Evolutionary conservation across 53 echinoderm and acorn worm genomes (phyloP).

Genomic region (Luidia sarsii): DNA sequence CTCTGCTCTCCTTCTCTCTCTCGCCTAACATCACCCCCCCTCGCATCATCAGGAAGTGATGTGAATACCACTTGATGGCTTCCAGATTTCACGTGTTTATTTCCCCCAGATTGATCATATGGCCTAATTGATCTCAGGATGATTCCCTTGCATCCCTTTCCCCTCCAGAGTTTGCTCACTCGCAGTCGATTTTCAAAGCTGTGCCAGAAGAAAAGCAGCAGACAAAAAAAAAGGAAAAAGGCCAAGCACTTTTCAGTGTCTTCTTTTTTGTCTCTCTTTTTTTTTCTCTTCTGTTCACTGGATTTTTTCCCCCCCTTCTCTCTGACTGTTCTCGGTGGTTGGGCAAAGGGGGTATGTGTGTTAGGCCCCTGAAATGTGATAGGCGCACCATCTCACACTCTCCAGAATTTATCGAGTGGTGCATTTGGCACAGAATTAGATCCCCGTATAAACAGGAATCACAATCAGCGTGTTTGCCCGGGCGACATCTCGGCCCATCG

Average conservation of each 20-base stretch:
- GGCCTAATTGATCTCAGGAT: constrained; percentile 51
- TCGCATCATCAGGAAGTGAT: background rate
- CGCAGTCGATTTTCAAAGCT: background rate
- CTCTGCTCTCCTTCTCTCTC: background rate
- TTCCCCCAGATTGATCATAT: constrained; percentile 47
- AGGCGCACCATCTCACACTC: constrained; percentile 36
- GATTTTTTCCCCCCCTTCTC: background rate
- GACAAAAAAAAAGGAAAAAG: background rate
- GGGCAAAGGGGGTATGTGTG: background rate
- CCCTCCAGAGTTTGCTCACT: background rate
- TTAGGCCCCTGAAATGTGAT: constrained; percentile 49
- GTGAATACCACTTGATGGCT: constrained; percentile 26
- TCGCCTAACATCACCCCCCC: background rate
- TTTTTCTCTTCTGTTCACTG: too few species aligned
- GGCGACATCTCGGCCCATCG: constrained; percentile 44
- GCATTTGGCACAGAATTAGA: constrained; percentile 37
- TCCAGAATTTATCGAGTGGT: constrained; percentile 23
- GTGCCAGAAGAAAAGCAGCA: background rate
- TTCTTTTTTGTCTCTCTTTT: background rate
- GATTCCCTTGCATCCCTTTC: constrained; percentile 49
- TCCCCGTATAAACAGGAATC: constrained; percentile 40
- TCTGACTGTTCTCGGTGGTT: too few species aligned
- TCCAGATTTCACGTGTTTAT: constrained; percentile 36
- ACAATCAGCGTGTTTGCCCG: constrained; percentile 25
- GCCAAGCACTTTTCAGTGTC: background rate